phyloP scores from a whole-genome alignment of 2,113 vertebrate species.

The Ploceus nigricollis region DNA sequence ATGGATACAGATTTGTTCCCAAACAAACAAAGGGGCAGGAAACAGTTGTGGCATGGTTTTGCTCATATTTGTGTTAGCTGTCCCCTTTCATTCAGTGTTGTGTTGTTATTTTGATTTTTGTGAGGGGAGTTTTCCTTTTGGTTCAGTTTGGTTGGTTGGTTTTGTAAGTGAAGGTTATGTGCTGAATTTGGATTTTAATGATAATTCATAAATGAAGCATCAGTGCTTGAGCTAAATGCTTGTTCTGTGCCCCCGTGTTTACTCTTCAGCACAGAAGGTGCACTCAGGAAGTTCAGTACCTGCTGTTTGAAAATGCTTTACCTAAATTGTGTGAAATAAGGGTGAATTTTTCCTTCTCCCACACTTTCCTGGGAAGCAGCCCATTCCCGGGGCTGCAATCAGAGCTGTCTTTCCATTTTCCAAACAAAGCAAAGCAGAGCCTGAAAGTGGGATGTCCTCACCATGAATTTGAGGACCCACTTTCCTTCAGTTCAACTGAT shows the following conservation, averaged over 20 bases:
- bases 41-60: not conserved
- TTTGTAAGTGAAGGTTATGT: not conserved
- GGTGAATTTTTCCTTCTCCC: not conserved
- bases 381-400: not conserved
- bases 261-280: not conserved
- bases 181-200: not conserved
- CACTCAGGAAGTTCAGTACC: not conserved
- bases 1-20: not conserved
- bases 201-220: not conserved
- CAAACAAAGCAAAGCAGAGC: not conserved
- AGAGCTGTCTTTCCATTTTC: not conserved
- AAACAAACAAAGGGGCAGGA: not conserved
- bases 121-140: accelerated
- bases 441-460: not conserved
- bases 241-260: not conserved
- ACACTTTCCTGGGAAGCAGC: not conserved
- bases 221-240: not conserved
- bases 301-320: not conserved
- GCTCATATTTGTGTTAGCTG: not conserved
- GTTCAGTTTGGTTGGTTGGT: accelerated
- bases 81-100: not conserved
- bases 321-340: not conserved
- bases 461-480: not conserved
- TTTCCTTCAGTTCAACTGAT: not conserved
- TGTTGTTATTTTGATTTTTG: not conserved